Evolutionary conservation across 2,888 invertebrate species (phyloP).

Genomic region (Halictus ligatus): DNA sequence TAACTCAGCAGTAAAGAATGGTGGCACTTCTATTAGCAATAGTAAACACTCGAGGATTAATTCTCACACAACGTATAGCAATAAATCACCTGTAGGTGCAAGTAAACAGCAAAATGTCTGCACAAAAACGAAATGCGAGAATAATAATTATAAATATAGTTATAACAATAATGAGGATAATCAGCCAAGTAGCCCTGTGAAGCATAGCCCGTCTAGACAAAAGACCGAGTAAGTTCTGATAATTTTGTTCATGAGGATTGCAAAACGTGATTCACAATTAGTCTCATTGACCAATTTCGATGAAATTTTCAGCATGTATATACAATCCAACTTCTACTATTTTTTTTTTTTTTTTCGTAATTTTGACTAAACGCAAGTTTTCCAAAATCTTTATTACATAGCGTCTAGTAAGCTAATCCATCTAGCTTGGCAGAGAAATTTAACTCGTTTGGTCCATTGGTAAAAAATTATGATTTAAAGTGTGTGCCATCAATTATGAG

Average conservation of each 20-base stretch:
- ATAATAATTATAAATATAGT: conserved; percentile 21
- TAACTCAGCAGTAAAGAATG: conserved; percentile 73
- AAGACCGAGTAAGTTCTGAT: conserved; percentile 49
- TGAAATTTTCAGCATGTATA: too few relatives aligned
- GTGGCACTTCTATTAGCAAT: conserved; percentile 70
- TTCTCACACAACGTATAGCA: conserved; percentile 33
- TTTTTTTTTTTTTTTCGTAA: too few relatives aligned
- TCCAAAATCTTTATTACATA: too few relatives aligned
- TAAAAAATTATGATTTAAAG: background rate
- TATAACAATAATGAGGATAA: conserved; percentile 15
- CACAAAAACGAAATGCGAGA: conserved; percentile 18
- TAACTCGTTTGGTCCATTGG: too few relatives aligned
- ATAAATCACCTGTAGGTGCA: conserved; percentile 24
- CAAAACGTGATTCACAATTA: background rate
- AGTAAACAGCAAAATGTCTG: conserved; percentile 21
- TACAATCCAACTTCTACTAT: too few relatives aligned
- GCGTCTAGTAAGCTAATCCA: too few relatives aligned
- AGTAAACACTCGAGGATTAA: conserved; percentile 70
- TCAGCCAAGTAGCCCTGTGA: background rate
- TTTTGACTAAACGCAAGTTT: too few relatives aligned
- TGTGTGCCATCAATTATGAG: background rate
- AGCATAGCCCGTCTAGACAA: conserved; percentile 17
- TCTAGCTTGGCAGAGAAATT: too few relatives aligned
- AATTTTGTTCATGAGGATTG: conserved; percentile 10
- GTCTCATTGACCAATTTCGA: too few relatives aligned